phyloP scores from a whole-genome alignment of 2,797 vertebrate species.

The Crenuchus spilurus region DNA sequence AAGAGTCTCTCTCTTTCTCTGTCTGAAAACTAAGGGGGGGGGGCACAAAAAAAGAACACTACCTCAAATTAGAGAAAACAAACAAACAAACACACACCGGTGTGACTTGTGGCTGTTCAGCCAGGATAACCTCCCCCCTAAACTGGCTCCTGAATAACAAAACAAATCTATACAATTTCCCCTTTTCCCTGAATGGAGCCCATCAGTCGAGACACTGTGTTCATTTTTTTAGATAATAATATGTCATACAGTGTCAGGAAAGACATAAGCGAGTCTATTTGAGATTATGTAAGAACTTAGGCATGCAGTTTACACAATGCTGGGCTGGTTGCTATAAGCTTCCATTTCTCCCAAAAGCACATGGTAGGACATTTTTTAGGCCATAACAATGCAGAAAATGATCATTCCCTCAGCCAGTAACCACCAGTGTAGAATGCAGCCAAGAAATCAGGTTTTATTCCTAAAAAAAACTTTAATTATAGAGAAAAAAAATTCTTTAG shows the following conservation, averaged over 20 bases:
- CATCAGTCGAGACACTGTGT: background rate
- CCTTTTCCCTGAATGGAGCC: background rate
- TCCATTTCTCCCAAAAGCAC: too few species aligned
- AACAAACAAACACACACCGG: conserved; percentile 49
- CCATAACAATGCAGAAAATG: too few species aligned
- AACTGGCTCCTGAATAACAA: conserved; percentile 45
- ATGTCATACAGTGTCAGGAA: background rate
- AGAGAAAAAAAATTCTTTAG: too few species aligned
- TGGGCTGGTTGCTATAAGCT: background rate
- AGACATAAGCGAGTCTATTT: background rate
- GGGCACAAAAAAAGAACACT: conserved; percentile 52
- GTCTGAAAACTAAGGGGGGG: conserved; percentile 46
- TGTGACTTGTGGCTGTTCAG: conserved; percentile 44
- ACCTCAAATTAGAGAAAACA: conserved; percentile 57
- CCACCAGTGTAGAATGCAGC: too few species aligned
- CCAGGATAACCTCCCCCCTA: conserved; percentile 12
- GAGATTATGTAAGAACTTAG: background rate
- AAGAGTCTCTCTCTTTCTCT: conserved; percentile 30
- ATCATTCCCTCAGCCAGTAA: too few species aligned
- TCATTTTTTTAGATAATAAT: background rate
- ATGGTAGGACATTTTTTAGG: too few species aligned
- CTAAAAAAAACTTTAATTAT: too few species aligned
- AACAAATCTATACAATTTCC: too few species aligned
- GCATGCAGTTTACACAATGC: background rate
- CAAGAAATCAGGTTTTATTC: too few species aligned